Conservation (phyloP, 1,140 invertebrate genomes). For the Ostrea denselamellosa region DNA sequence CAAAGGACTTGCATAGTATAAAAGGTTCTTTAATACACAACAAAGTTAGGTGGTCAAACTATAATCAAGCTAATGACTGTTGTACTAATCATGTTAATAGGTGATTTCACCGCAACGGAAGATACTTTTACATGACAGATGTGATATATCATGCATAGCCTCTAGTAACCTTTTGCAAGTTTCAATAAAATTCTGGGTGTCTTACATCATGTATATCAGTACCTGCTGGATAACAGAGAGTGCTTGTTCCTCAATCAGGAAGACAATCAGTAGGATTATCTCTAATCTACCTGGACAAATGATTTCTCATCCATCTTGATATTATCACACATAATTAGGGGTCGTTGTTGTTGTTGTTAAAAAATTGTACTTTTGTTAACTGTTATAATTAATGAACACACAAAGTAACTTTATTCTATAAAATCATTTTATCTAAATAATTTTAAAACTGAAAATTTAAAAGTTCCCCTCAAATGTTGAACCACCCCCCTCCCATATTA, state of each 20-base stretch:
- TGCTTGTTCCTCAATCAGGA: slow-evolving; percentile 13
- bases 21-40: not conserved
- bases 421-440: too few species aligned
- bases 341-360: too few species aligned
- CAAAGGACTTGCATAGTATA: too few species aligned
- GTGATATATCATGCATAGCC: slow-evolving; percentile 1
- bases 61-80: not conserved
- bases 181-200: slow-evolving; percentile 19
- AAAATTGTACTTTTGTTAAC: too few species aligned
- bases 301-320: too few species aligned
- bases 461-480: too few species aligned
- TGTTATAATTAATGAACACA: too few species aligned
- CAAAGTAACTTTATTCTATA: too few species aligned
- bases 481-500: too few species aligned
- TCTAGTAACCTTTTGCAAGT: not conserved
- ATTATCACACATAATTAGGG: too few species aligned
- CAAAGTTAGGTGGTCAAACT: not conserved
- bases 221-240: not conserved
- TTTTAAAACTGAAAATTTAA: too few species aligned
- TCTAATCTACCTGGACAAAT: not conserved
- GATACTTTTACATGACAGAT: not conserved
- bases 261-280: not conserved
- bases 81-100: not conserved
- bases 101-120: not conserved
- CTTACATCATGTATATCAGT: not conserved